A percentile compares a stretch with the other conserved stretches of the same genome.
Evolutionary conservation across 1,140 invertebrate species (phyloP).

Genomic region (Telenomus remus): DNA sequence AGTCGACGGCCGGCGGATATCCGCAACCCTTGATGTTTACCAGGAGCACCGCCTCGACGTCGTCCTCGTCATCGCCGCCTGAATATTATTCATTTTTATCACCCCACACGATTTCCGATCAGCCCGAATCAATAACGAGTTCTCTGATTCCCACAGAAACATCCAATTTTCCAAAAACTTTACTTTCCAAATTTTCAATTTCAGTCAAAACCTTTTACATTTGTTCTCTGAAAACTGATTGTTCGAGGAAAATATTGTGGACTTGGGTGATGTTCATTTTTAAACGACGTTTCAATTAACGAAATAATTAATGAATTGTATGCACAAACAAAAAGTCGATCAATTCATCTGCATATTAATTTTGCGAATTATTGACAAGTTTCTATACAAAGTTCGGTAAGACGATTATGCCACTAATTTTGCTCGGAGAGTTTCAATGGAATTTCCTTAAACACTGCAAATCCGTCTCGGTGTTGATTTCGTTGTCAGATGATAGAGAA

Average conservation of each 20-base stretch:
- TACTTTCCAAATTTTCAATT: background rate
- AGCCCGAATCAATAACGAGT: constrained; percentile 37
- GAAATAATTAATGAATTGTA: background rate
- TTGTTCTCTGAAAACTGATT: too few relatives aligned
- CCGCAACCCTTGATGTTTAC: constrained; percentile 91
- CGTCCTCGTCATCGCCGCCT: constrained; percentile 60
- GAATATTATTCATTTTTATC: constrained; percentile 58
- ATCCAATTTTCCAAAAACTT: background rate
- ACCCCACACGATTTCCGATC: constrained; percentile 43
- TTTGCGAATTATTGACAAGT: constrained; percentile 9
- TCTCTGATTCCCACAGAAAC: constrained; percentile 23
- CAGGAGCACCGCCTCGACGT: constrained; percentile 81
- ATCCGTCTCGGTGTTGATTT: constrained; percentile 4
- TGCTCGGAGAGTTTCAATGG: too few relatives aligned
- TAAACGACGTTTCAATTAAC: too few relatives aligned
- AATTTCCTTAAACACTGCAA: background rate
- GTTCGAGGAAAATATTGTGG: too few relatives aligned
- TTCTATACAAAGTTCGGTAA: constrained; percentile 6
- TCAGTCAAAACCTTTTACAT: too few relatives aligned
- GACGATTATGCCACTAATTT: constrained; percentile 8
- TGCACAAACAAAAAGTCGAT: background rate
- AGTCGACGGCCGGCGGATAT: constrained; percentile 90
- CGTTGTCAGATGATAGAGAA: background rate
- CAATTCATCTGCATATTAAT: background rate
- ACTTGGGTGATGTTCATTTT: too few relatives aligned